Conservation (phyloP, 2,888 invertebrate species). For the Sinohyriopsis cumingii region DNA sequence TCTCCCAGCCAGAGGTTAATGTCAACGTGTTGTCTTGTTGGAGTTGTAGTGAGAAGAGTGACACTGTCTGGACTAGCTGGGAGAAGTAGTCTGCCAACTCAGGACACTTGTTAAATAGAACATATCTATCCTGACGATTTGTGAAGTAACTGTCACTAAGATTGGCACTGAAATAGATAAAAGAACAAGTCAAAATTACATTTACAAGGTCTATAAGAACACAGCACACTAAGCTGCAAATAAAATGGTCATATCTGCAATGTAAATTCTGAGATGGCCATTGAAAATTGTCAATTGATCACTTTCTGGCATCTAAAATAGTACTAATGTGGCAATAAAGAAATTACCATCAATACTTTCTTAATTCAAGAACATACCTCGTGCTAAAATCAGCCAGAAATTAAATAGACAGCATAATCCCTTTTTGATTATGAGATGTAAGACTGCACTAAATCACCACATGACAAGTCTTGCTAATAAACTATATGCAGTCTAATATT, state of each 20-base stretch:
- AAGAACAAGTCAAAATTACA: neutral
- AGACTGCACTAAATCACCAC: too few relatives aligned
- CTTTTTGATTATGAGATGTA: too few relatives aligned
- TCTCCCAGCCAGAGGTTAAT: slow-evolving; percentile 72
- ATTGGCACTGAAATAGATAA: slow-evolving; percentile 82
- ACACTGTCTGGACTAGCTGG: slow-evolving; percentile 81
- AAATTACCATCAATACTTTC: too few relatives aligned
- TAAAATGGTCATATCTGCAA: neutral
- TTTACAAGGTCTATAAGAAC: neutral
- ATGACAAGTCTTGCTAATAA: too few relatives aligned
- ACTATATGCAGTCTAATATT: too few relatives aligned
- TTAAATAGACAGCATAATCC: too few relatives aligned
- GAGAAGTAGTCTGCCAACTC: slow-evolving; percentile 87
- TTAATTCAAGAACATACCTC: too few relatives aligned
- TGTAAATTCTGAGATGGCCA: neutral
- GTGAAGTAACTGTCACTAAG: slow-evolving; percentile 97
- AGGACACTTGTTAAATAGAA: slow-evolving; percentile 86
- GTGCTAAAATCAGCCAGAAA: too few relatives aligned
- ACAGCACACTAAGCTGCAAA: neutral
- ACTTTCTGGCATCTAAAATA: too few relatives aligned
- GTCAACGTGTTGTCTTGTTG: slow-evolving; percentile 64
- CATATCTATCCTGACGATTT: slow-evolving; percentile 96
- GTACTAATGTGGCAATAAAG: too few relatives aligned
- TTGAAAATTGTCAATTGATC: too few relatives aligned
- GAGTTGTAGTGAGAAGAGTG: slow-evolving; percentile 78